Evolutionary conservation across 2,797 vertebrate species (phyloP).

Genomic region (Galagoides demidoff): DNA sequence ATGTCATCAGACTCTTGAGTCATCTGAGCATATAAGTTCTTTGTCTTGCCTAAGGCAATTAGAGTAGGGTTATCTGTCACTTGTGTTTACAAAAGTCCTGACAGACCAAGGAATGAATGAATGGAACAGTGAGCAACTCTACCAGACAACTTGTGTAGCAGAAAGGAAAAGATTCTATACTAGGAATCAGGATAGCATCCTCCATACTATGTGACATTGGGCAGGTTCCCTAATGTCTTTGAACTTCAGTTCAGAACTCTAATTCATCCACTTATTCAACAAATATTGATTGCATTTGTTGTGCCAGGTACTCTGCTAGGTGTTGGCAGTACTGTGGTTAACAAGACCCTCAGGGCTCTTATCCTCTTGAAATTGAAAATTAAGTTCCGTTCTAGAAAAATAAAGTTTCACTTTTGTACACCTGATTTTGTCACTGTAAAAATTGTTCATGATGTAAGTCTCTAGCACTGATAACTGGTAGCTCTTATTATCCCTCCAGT

Average conservation of each 20-base stretch:
- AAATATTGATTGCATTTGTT: neutral
- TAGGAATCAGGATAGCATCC: neutral
- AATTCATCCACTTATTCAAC: neutral
- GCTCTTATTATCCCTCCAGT: neutral
- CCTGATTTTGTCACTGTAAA: neutral
- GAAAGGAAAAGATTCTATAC: neutral
- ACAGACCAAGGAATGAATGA: neutral
- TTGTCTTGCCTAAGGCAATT: neutral
- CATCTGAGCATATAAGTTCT: neutral
- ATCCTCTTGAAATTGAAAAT: conserved; percentile 15
- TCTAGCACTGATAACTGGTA: neutral
- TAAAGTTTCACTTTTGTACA: neutral
- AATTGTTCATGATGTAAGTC: neutral
- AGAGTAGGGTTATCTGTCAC: neutral
- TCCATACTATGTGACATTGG: neutral
- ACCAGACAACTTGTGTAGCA: neutral
- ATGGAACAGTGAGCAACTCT: neutral
- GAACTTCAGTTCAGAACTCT: conserved; percentile 1
- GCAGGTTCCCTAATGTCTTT: neutral
- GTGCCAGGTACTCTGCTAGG: neutral
- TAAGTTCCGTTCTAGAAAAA: conserved; percentile 14
- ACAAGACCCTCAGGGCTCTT: neutral
- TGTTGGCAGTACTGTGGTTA: neutral
- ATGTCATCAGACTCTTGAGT: neutral
- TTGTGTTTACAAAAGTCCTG: neutral